A percentile compares a stretch with the other conserved stretches of the same genome.
Conservation (phyloP, 2,888 invertebrate genomes). For the Lasioglossum zephyrum region DNA sequence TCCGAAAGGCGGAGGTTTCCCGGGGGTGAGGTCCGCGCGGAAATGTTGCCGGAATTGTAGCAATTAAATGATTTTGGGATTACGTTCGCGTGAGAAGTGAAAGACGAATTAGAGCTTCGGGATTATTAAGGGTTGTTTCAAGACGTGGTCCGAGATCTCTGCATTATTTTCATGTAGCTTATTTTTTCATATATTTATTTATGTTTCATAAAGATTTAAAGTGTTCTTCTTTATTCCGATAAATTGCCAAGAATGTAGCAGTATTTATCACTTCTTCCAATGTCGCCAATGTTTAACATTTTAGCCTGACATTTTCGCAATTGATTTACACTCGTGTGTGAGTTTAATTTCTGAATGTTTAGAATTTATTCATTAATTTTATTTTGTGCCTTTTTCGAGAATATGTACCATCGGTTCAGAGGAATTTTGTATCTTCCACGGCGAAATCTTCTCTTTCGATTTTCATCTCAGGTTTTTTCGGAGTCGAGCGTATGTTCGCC, state of each 20-base stretch:
- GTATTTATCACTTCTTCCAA: no score
- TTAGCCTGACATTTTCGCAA: no score
- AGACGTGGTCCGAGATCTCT: no score
- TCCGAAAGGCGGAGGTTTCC: neutral
- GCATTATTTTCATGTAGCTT: neutral
- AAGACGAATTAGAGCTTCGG: neutral
- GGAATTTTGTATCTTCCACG: constrained; percentile 3
- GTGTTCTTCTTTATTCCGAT: no score
- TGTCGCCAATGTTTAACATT: no score
- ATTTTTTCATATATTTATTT: no score
- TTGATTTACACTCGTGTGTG: no score
- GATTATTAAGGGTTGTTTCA: neutral
- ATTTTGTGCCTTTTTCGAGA: no score
- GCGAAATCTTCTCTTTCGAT: constrained; percentile 47
- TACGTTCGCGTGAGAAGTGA: neutral
- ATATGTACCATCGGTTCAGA: neutral
- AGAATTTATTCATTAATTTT: no score
- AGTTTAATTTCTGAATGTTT: no score
- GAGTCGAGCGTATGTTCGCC: neutral
- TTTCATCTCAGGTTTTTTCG: constrained; percentile 9
- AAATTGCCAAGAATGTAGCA: no score
- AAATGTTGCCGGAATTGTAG: neutral
- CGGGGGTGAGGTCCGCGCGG: neutral
- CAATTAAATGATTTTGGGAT: neutral
- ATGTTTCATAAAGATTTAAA: no score